Evolutionary conservation across 2,113 vertebrate species (phyloP).

Genomic region (Podilymbus podiceps): DNA sequence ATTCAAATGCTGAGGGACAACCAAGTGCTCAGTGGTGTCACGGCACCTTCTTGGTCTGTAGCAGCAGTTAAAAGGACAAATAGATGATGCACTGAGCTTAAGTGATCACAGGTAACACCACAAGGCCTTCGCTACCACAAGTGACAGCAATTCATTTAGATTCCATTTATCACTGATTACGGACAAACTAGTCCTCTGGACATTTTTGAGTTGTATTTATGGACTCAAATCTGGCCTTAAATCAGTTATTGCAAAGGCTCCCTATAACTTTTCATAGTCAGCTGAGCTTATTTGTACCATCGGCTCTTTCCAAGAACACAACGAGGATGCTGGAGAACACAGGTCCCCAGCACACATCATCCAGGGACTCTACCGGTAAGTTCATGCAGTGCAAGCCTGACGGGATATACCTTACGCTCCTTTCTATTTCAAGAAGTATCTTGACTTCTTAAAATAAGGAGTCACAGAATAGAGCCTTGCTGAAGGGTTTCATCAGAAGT

Average conservation of each 20-base stretch:
- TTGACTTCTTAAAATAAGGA: neutral
- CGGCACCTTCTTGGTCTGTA: rapidly evolving
- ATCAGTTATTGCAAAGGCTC: neutral
- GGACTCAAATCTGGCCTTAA: neutral
- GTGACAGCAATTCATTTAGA: neutral
- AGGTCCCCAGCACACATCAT: neutral
- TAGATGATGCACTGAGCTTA: neutral
- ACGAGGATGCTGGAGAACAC: neutral
- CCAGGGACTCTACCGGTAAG: neutral
- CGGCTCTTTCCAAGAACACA: neutral
- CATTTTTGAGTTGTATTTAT: neutral
- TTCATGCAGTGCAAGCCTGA: neutral
- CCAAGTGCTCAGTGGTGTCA: rapidly evolving
- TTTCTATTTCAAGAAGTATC: neutral
- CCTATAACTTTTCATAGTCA: neutral
- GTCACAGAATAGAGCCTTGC: neutral
- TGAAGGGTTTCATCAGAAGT: neutral
- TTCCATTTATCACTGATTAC: neutral
- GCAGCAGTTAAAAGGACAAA: neutral
- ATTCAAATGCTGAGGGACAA: neutral
- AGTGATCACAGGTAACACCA: neutral
- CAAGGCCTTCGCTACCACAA: neutral
- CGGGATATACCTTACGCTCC: neutral
- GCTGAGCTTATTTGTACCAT: neutral
- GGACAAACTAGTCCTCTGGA: neutral